Percentiles rank a stretch among this genome's conserved stretches.
These are phyloP conservation scores for Petrophora chlorosata DNA, from an alignment of 2,888 invertebrate species.

Conservation along the genomic window DNA sequence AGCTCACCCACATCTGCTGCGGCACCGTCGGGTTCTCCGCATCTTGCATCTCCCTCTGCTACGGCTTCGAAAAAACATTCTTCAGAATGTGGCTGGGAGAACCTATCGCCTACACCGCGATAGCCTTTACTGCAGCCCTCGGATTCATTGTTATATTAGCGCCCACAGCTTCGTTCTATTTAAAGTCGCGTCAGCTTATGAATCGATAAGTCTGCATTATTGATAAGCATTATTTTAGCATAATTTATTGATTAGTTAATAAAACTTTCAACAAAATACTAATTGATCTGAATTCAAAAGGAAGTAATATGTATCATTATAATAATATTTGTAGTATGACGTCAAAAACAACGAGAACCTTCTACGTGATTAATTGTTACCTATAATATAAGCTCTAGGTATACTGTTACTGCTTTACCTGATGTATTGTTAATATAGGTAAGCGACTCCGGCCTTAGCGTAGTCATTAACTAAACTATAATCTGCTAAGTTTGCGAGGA, in stretches of 20 bases:
- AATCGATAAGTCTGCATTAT: background rate
- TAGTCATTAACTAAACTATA: too few relatives aligned
- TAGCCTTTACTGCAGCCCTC: slow-evolving; percentile 46
- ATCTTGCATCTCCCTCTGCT: slow-evolving; percentile 49
- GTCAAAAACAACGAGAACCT: too few relatives aligned
- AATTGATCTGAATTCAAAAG: too few relatives aligned
- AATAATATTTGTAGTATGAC: too few relatives aligned
- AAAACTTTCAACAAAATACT: too few relatives aligned
- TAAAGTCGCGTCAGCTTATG: slow-evolving; percentile 37
- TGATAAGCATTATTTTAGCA: background rate
- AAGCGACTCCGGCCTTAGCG: too few relatives aligned
- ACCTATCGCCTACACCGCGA: slow-evolving; percentile 45
- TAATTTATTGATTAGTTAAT: background rate
- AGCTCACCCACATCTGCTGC: slow-evolving; percentile 60
- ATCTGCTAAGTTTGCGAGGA: too few relatives aligned
- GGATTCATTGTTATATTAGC: slow-evolving; percentile 52
- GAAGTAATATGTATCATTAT: too few relatives aligned
- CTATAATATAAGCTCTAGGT: too few relatives aligned
- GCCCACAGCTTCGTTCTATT: slow-evolving; percentile 51
- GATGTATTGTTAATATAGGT: too few relatives aligned
- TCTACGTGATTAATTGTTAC: too few relatives aligned
- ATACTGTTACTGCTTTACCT: too few relatives aligned
- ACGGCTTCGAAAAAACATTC: slow-evolving; percentile 53
- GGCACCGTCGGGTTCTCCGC: slow-evolving; percentile 53
- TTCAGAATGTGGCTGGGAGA: slow-evolving; percentile 52